Conservation (phyloP, 2,888 invertebrate species). For the Syritta pipiens region DNA sequence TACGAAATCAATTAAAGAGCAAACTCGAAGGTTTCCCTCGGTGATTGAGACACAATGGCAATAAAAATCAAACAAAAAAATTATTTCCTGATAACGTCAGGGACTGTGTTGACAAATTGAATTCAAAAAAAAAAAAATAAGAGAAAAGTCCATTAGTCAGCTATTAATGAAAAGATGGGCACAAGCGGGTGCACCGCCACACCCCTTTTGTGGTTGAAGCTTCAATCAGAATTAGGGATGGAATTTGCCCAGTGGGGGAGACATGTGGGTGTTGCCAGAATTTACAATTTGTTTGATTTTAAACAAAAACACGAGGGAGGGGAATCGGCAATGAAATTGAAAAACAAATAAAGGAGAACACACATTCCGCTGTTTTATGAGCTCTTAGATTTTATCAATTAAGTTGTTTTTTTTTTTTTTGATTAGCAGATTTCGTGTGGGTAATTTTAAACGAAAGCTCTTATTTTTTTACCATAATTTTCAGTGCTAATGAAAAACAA, state of each 20-base stretch:
- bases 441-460: not conserved
- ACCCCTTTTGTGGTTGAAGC: constrained; percentile 37
- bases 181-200: constrained; percentile 17
- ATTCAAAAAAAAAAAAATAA: constrained; percentile 19
- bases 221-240: constrained; percentile 1
- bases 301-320: not conserved
- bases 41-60: constrained; percentile 39
- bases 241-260: no score
- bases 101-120: constrained; percentile 32
- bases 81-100: constrained; percentile 42
- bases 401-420: not conserved
- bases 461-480: no score
- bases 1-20: constrained; percentile 36
- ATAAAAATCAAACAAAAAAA: constrained; percentile 29
- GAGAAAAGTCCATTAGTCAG: constrained; percentile 16
- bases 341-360: no score
- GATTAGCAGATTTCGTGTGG: not conserved
- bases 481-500: no score
- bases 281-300: not conserved
- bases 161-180: constrained; percentile 43
- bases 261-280: constrained; percentile 42
- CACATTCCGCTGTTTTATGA: not conserved
- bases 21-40: constrained; percentile 2
- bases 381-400: not conserved
- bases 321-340: no score